phyloP scores from a whole-genome alignment of 1,140 invertebrate species.

The Xylocopa sonorina region DNA sequence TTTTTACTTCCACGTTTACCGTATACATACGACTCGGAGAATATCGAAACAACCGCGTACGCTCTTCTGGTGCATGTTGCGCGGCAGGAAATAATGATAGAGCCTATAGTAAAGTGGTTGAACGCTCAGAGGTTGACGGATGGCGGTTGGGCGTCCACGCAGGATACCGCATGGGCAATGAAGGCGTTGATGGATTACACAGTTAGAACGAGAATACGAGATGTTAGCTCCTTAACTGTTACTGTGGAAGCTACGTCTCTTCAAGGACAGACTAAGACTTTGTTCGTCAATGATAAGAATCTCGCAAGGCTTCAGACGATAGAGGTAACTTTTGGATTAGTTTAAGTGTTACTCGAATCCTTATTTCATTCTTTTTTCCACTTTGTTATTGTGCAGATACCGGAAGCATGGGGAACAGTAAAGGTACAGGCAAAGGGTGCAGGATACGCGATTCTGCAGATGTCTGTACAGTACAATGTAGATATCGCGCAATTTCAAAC shows the following conservation, averaged over 20 bases:
- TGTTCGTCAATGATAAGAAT: slow-evolving; percentile 89
- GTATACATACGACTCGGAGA: slow-evolving; percentile 94
- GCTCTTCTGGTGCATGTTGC: slow-evolving; percentile 94
- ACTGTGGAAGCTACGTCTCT: slow-evolving; percentile 93
- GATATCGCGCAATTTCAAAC: slow-evolving; percentile 94
- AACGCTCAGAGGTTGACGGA: slow-evolving; percentile 95
- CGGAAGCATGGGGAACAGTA: slow-evolving; percentile 95
- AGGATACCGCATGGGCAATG: slow-evolving; percentile 94
- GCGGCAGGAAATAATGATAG: slow-evolving; percentile 89
- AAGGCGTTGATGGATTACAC: slow-evolving; percentile 96
- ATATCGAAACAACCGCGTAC: slow-evolving; percentile 96
- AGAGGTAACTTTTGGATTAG: too few species aligned
- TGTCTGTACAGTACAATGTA: slow-evolving; percentile 97
- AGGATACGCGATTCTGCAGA: slow-evolving; percentile 95
- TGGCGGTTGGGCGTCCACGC: slow-evolving; percentile 97
- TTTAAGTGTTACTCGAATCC: too few species aligned
- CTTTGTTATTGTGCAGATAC: slow-evolving; percentile 85
- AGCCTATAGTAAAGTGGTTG: slow-evolving; percentile 95
- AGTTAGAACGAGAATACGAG: slow-evolving; percentile 90
- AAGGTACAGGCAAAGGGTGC: slow-evolving; percentile 94
- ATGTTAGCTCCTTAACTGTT: slow-evolving; percentile 92
- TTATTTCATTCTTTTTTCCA: too few species aligned
- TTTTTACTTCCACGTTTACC: slow-evolving; percentile 93
- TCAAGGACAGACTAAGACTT: slow-evolving; percentile 84
- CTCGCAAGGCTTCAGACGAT: slow-evolving; percentile 89